Conservation (phyloP, 1,140 invertebrate species). For the Pararge aegeria region DNA sequence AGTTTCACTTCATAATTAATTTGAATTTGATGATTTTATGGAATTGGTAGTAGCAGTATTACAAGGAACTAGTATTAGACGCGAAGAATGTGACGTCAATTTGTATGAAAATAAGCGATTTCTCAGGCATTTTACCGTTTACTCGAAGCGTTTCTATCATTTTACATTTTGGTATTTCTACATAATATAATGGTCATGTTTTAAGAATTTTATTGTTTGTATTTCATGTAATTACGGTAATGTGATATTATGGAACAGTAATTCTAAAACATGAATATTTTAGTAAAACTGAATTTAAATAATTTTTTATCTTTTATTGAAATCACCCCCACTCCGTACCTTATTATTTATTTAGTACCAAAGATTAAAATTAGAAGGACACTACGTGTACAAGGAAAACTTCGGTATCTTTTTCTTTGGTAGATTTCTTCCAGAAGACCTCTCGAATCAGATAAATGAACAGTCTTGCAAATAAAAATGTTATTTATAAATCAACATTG, state of each 20-base stretch:
- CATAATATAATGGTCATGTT: conserved; percentile 45
- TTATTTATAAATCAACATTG: no score
- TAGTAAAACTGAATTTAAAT: conserved; percentile 73
- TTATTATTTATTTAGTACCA: not conserved
- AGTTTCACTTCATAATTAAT: conserved; percentile 4
- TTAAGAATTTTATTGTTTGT: conserved; percentile 45
- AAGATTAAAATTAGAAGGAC: no score
- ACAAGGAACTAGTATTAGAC: conserved; percentile 58
- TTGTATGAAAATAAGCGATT: conserved; percentile 45
- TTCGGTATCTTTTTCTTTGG: no score
- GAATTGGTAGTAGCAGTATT: conserved; percentile 68
- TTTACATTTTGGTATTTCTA: conserved; percentile 61
- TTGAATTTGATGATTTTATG: conserved; percentile 36
- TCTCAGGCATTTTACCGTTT: conserved; percentile 33
- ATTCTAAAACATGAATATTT: conserved; percentile 71
- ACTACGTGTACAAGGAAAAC: no score
- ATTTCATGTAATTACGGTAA: conserved; percentile 31
- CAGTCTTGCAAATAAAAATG: no score
- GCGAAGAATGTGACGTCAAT: conserved; percentile 46
- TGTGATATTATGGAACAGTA: conserved; percentile 49
- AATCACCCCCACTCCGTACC: not conserved
- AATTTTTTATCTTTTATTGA: conserved; percentile 42
- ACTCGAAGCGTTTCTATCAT: conserved; percentile 46
- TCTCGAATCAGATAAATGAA: no score
- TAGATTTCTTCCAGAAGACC: no score